Base-by-base conservation (phyloP, 2,888 invertebrate species). In the Octonoba sinensis region DNA sequence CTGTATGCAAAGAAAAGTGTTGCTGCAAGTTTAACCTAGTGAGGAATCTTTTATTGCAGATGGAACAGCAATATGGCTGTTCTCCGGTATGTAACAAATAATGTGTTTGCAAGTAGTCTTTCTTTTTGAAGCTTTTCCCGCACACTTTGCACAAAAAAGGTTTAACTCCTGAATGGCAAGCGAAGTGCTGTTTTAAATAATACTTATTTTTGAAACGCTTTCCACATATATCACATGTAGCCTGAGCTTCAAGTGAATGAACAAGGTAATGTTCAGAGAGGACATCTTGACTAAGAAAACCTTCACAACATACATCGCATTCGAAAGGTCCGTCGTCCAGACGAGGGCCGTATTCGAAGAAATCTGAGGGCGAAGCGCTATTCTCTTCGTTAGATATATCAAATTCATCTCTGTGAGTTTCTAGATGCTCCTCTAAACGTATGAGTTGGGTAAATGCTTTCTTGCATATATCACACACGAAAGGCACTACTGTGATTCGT, bases 401-500 rank as follows among this genome's bases (percentile, higher is more conserved):
- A 51, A 27, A 11, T 11, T 51, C 44, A 3, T 60, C 67, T 13
- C 57, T 47, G 24, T 81, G 79, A 16, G 62, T 66, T 44, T 81
- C 67, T 0, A 69, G 24, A 56, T 81, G 79, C 4, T 81, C 57
- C 22, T 81, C 79, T 20, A 81, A 51, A 47, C 73, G 79, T n/a
- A 69, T 64, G 3, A 67, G 46, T 22, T 81, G 79, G 13, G 79
- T 81, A 56, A 81, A 81, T 6, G 79, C 79, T 73, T 69, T 73
- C 47, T 73, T 67, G 18, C 79, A 81, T 11, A 81, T 20, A 27
- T 81, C 66, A 16, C 79, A 81, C 4, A 81, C 79, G 16, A 81
- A 81, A 6, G 79, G 79, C 15, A 81, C 67, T 13, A 81, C 79
- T 4, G 79, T 81, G 22, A 81, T 81, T 1, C 79, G 79, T n/a